Evolutionary conservation across 2,113 vertebrate species (phyloP), one percentile per base, ranked within the genome.

Genomic region (Tringa solitaria): DNA sequence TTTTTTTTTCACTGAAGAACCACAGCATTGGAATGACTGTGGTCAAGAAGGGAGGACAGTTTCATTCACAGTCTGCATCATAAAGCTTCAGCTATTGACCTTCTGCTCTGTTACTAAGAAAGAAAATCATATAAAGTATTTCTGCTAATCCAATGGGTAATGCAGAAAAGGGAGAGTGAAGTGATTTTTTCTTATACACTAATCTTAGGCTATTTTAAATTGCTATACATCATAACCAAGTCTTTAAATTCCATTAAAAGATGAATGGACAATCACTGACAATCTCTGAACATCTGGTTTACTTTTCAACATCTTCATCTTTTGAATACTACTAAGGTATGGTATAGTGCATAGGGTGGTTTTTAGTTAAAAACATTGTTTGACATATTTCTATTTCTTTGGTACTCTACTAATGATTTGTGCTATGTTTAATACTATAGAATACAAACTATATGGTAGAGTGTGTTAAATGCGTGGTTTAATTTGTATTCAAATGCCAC

Each of bases 271-370:
- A 39, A 3, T 43, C 53, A 73, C 15, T 57, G 19, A n/a, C 28
- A 57, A 37, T 54, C 41, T 79, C 35, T 50, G n/a, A 54, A 73
- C 22, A 16, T 28, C 33, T n/a, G 41, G 23, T 94, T 93, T 46
- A n/a, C 8, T 5, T 84, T 84, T 85, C 28, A 50, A 48, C 11
- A 24, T 41, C 8, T 76, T 73, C 1, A 3, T 10, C 5, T 82
- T 79, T 26, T 65, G 21, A 73, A 41, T 8, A 46, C 2, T 18
- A 43, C 12, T 35, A 65, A 68, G 48, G 26, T 41, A 35, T 22
- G 6, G 1, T 53, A 33, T 17, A 78, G 7, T 32, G 21, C 18
- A 30, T 30, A 56, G 2, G 3, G 6, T 39, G 16, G 1, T 11
- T 54, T 91, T 82, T 35, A 56, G 8, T 56, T 12, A 60, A 78